phyloP scores from a whole-genome alignment of 2,888 invertebrate species.

The Nasonia oneida region DNA sequence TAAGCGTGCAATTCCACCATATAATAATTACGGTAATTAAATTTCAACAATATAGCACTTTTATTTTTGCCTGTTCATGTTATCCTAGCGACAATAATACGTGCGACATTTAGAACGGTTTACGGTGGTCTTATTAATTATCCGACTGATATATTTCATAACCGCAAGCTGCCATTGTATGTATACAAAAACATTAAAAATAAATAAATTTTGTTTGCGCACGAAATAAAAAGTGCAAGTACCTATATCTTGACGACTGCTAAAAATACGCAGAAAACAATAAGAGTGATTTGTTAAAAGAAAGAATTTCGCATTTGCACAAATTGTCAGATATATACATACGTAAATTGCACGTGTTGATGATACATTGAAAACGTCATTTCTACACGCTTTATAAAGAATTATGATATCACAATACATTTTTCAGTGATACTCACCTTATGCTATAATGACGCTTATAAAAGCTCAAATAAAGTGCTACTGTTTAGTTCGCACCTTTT shows the following conservation, averaged over 20 bases:
- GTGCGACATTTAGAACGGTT: background rate
- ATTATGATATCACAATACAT: background rate
- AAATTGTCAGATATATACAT: too few relatives aligned
- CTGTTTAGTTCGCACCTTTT: background rate
- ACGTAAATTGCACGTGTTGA: too few relatives aligned
- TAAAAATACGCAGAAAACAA: too few relatives aligned
- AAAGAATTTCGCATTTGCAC: too few relatives aligned
- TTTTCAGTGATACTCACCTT: background rate
- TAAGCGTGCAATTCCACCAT: background rate
- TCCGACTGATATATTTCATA: background rate
- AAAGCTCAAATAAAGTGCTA: background rate
- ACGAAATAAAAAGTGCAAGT: too few relatives aligned
- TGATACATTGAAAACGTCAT: too few relatives aligned
- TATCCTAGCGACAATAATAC: background rate
- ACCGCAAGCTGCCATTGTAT: background rate
- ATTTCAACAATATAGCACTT: background rate
- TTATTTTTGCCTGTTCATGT: background rate
- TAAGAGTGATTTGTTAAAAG: too few relatives aligned
- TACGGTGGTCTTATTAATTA: background rate
- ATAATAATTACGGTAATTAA: constrained; percentile 4
- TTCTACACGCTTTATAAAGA: background rate
- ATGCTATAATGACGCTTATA: background rate
- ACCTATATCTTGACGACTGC: too few relatives aligned
- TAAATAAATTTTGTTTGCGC: background rate
- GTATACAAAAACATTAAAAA: background rate